These are phyloP conservation scores for Lycodopsis pacificus DNA, from an alignment of 2,797 vertebrate genomes.

Conservation along the genomic window DNA sequence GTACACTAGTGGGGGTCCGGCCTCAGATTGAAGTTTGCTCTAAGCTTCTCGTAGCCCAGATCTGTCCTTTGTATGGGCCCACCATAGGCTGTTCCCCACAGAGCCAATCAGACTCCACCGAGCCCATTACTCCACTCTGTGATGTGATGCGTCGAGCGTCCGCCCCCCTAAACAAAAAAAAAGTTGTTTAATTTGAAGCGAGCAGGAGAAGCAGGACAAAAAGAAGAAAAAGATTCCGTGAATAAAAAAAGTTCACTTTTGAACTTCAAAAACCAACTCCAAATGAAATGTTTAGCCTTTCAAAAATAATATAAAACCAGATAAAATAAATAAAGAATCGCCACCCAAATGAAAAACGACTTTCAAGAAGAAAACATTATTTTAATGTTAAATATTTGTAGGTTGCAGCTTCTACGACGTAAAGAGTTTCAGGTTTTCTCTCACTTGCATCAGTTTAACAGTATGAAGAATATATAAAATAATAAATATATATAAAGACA, in stretches of 20 bases:
- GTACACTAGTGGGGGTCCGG: slow-evolving; percentile 64
- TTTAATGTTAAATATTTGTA: too few species aligned
- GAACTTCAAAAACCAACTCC: neutral
- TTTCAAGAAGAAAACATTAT: too few species aligned
- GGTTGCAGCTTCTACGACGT: too few species aligned
- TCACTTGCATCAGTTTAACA: too few species aligned
- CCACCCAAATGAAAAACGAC: neutral
- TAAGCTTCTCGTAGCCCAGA: slow-evolving; percentile 72
- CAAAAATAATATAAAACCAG: neutral
- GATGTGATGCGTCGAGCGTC: slow-evolving; percentile 64
- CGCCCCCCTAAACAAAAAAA: slow-evolving; percentile 41
- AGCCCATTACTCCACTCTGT: slow-evolving; percentile 81
- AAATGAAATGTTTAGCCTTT: neutral
- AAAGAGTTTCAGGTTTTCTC: too few species aligned
- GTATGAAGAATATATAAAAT: too few species aligned
- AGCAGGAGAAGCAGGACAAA: slow-evolving; percentile 2
- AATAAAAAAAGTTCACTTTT: slow-evolving; percentile 5
- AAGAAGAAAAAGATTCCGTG: slow-evolving; percentile 10
- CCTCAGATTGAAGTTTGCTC: slow-evolving; percentile 73
- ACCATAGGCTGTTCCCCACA: slow-evolving; percentile 83
- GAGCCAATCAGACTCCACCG: slow-evolving; percentile 83
- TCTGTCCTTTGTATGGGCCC: slow-evolving; percentile 78
- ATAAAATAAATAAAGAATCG: neutral
- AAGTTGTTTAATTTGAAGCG: slow-evolving; percentile 30
- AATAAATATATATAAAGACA: too few species aligned